A percentile compares a stretch with the other conserved stretches of the same genome.
phyloP scores from a whole-genome alignment of 2,113 vertebrate genomes.

The Cygnus buccinator region DNA sequence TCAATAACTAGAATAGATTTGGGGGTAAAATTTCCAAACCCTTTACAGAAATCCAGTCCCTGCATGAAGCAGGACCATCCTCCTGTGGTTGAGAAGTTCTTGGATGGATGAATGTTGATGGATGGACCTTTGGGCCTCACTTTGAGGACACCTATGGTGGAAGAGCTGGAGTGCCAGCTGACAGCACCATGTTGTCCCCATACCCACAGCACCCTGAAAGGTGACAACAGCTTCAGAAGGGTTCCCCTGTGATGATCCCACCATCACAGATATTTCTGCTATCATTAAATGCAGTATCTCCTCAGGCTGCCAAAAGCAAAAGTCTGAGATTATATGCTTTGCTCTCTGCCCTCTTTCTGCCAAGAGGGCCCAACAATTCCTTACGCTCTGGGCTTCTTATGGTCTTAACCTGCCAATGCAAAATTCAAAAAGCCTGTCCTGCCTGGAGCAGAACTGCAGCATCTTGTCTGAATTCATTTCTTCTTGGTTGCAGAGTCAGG shows the following conservation, averaged over 20 bases:
- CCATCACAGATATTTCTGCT: not conserved
- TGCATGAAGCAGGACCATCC: not conserved
- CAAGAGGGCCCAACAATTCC: not conserved
- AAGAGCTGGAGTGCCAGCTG: not conserved
- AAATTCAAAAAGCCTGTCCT: not conserved
- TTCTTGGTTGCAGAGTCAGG: not conserved
- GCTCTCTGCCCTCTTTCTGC: not conserved
- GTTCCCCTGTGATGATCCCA: not conserved
- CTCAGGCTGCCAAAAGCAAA: not conserved
- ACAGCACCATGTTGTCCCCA: accelerated
- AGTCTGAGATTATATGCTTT: not conserved
- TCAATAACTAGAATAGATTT: not conserved
- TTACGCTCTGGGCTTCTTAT: accelerated
- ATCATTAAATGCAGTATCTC: not conserved
- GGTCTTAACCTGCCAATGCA: not conserved
- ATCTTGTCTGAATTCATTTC: not conserved
- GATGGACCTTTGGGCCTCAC: not conserved
- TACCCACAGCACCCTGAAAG: not conserved
- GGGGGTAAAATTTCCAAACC: not conserved
- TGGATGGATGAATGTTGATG: not conserved
- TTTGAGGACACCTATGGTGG: not conserved
- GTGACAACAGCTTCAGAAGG: not conserved
- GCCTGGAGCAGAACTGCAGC: not conserved
- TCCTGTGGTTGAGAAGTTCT: not conserved
- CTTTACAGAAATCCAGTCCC: not conserved